Evolutionary conservation across 2,113 vertebrate species (phyloP).

Genomic region (Choloepus hoffmanni): DNA sequence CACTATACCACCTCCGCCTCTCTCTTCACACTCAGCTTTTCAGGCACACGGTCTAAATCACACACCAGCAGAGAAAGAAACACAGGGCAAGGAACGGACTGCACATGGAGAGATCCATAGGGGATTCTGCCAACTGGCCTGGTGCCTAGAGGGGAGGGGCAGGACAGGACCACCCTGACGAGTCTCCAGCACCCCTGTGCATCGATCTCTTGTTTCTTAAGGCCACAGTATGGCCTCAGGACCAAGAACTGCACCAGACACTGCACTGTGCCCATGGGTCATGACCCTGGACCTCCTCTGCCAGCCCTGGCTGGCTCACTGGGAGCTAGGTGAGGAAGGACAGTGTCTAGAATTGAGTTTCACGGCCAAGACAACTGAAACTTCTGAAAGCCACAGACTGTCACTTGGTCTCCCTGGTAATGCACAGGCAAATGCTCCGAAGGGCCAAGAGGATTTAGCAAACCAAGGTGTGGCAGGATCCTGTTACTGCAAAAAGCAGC

Average conservation of each 20-base stretch:
- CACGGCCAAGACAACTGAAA: not conserved
- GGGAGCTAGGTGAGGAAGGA: not conserved
- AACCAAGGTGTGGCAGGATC: not conserved
- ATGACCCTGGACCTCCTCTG: not conserved
- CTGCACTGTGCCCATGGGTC: not conserved
- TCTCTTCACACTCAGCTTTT: not conserved
- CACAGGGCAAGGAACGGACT: not conserved
- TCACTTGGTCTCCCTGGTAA: not conserved
- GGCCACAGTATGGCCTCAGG: not conserved
- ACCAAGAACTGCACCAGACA: not conserved
- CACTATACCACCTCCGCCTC: no score
- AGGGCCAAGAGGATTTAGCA: rapidly evolving
- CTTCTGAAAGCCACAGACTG: not conserved
- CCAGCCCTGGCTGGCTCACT: not conserved
- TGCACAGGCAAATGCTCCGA: not conserved
- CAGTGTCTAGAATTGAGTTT: not conserved
- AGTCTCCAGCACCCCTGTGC: not conserved
- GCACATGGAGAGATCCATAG: rapidly evolving
- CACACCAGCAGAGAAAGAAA: not conserved
- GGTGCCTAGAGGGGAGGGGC: not conserved
- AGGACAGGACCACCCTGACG: not conserved
- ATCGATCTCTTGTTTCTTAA: not conserved
- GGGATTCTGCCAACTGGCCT: not conserved
- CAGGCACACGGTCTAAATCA: not conserved
- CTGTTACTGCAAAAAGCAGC: not conserved